phyloP scores from a whole-genome alignment of 1,140 invertebrate genomes.

The Ctenoplectra terminalis region DNA sequence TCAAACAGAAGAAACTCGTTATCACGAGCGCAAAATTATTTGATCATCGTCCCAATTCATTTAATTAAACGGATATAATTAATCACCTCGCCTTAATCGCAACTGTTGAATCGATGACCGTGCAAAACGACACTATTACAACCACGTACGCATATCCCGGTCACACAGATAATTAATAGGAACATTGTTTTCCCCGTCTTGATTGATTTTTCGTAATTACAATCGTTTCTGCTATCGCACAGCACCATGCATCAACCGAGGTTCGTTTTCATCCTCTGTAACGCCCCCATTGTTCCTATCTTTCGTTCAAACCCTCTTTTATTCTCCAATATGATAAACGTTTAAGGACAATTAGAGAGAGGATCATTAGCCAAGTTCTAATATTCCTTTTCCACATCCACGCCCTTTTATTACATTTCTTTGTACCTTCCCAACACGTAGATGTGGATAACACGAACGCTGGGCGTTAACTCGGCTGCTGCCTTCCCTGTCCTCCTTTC shows the following conservation, averaged over 20 bases:
- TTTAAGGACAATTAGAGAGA: constrained; percentile 8
- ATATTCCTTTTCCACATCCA: neutral
- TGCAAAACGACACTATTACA: neutral
- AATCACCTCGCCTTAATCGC: constrained; percentile 17
- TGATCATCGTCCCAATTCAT: neutral
- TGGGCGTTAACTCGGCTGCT: constrained; percentile 46
- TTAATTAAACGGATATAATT: constrained; percentile 9
- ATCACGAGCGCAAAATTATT: neutral
- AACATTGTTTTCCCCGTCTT: neutral
- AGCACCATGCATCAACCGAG: neutral
- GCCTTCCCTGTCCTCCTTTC: neutral
- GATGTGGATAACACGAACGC: constrained; percentile 23
- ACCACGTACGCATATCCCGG: neutral
- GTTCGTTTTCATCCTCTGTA: neutral
- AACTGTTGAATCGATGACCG: neutral
- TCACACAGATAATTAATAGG: neutral
- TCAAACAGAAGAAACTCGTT: too few relatives aligned
- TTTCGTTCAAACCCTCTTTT: neutral
- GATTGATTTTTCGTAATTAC: neutral
- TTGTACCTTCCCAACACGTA: neutral
- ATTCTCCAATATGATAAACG: constrained; percentile 1
- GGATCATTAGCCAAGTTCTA: constrained; percentile 45
- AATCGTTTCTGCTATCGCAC: neutral
- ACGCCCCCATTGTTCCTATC: neutral
- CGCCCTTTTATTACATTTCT: constrained; percentile 6